These are phyloP conservation scores for Drosophila simulans DNA, from an alignment of 1,140 invertebrate species.

Conservation along the genomic window DNA sequence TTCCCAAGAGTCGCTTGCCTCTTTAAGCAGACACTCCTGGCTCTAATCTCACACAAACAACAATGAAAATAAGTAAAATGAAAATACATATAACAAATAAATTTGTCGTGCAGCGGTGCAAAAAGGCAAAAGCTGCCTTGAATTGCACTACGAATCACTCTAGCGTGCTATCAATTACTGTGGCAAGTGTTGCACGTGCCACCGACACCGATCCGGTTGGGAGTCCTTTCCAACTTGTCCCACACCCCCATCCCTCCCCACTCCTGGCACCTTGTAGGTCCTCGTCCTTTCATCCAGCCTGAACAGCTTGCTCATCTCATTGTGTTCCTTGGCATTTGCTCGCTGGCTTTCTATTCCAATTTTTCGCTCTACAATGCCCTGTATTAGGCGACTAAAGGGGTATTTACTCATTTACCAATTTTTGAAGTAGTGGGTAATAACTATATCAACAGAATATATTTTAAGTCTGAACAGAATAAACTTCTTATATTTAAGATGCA, in stretches of 20 bases:
- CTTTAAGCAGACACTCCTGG: conserved; percentile 17
- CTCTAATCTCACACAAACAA: conserved; percentile 22
- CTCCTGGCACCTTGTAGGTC: conserved; percentile 7
- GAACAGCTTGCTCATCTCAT: conserved; percentile 73
- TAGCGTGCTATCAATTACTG: conserved; percentile 82
- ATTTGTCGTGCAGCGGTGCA: conserved; percentile 55
- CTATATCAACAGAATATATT: too few relatives aligned
- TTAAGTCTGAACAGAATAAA: too few relatives aligned
- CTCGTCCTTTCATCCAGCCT: conserved; percentile 10
- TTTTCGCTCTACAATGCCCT: conserved; percentile 22
- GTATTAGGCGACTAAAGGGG: background rate
- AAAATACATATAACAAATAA: conserved; percentile 39
- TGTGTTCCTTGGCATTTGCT: conserved; percentile 66
- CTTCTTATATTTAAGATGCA: too few relatives aligned
- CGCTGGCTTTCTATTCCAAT: conserved; percentile 50
- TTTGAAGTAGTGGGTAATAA: too few relatives aligned
- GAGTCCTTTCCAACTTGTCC: background rate
- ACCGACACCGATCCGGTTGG: conserved; percentile 47
- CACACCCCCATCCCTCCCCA: background rate
- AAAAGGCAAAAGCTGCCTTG: conserved; percentile 48
- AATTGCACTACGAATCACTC: conserved; percentile 77
- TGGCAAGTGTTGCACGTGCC: conserved; percentile 81
- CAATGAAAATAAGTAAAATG: conserved; percentile 28
- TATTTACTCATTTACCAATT: background rate
- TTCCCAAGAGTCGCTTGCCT: too few relatives aligned